Conservation (phyloP, 2,888 invertebrate species). For the Furcula furcula region DNA sequence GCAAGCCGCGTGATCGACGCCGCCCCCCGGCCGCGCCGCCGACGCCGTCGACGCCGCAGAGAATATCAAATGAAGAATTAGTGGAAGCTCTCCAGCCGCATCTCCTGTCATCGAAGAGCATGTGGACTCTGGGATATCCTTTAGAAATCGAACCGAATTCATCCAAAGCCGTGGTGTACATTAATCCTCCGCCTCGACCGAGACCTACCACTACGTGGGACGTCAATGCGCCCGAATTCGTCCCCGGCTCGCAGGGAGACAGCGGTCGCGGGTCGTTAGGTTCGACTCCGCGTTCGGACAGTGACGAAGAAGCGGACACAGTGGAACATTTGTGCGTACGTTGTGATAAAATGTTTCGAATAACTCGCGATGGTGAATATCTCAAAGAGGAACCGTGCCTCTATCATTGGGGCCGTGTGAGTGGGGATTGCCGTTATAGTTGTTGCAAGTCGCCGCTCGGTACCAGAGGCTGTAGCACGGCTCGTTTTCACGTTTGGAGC, state of each 20-base stretch:
- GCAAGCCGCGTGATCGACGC: conserved; percentile 63
- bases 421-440: conserved; percentile 77
- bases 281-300: conserved; percentile 79
- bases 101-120: conserved; percentile 82
- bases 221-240: conserved; percentile 86
- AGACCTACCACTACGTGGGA: conserved; percentile 76
- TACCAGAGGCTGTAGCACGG: conserved; percentile 84
- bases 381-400: conserved; percentile 87
- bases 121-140: conserved; percentile 87
- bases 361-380: conserved; percentile 87
- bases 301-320: conserved; percentile 80
- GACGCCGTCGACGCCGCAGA: conserved; percentile 73
- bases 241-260: conserved; percentile 81
- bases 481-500: conserved; percentile 89
- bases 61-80: conserved; percentile 81
- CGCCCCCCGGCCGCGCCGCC: conserved; percentile 72
- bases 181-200: conserved; percentile 76
- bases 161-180: conserved; percentile 84
- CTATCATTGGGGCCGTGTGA: conserved; percentile 95
- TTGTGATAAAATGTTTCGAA: conserved; percentile 87
- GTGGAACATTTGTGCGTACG: conserved; percentile 86
- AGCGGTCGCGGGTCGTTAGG: conserved; percentile 80
- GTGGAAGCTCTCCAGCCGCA: conserved; percentile 82
- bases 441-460: conserved; percentile 83
- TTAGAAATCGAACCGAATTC: conserved; percentile 83